These are phyloP conservation scores for Nebria salina DNA, from an alignment of 2,888 invertebrate genomes.

Conservation along the genomic window DNA sequence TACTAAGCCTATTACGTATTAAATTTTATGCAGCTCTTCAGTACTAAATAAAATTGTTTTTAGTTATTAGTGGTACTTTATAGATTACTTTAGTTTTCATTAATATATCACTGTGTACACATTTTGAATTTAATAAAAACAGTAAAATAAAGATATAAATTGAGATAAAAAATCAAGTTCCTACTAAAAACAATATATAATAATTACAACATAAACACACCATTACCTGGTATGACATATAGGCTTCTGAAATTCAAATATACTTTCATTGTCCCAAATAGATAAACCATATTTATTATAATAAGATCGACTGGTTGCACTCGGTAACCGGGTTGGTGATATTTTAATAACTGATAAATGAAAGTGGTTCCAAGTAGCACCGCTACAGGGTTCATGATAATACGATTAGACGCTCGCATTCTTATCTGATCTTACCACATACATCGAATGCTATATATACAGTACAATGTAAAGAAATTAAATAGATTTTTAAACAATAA, in stretches of 20 bases:
- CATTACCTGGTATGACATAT: constrained; percentile 5
- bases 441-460: constrained; percentile 6
- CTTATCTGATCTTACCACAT: constrained; percentile 42
- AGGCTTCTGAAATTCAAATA: constrained; percentile 40
- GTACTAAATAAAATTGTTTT: no score
- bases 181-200: not conserved
- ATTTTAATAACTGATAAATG: constrained; percentile 39
- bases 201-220: not conserved
- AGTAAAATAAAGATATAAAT: no score
- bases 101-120: no score
- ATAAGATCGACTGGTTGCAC: not conserved
- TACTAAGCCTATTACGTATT: no score
- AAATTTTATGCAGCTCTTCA: no score
- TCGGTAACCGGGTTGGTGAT: constrained; percentile 24
- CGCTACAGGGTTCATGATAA: constrained; percentile 32
- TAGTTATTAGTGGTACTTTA: no score
- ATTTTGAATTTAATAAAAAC: no score
- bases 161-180: not conserved
- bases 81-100: no score
- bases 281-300: constrained; percentile 39
- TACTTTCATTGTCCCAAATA: constrained; percentile 41
- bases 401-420: constrained; percentile 16
- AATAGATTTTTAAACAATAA: constrained; percentile 30
- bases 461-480: constrained; percentile 15
- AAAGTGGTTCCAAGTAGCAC: constrained; percentile 42